A percentile compares a stretch with the other conserved stretches of the same genome.
phyloP scores from a whole-genome alignment of 1,140 invertebrate species.

The Goniozus legneri region DNA sequence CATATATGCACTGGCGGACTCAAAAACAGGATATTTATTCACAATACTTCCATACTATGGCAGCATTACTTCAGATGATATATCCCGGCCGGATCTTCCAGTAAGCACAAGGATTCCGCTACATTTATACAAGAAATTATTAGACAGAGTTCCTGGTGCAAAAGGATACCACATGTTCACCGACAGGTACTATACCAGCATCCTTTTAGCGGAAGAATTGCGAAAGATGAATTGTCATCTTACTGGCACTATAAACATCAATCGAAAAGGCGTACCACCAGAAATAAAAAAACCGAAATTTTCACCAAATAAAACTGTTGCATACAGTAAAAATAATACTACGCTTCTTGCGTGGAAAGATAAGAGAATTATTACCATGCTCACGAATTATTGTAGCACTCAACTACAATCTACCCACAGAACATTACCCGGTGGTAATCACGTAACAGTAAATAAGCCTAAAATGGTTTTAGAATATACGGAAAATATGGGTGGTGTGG shows the following conservation, averaged over 20 bases:
- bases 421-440: slow-evolving; percentile 6
- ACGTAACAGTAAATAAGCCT: slow-evolving; percentile 17
- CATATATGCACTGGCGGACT: slow-evolving; percentile 22
- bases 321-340: slow-evolving; percentile 16
- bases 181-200: slow-evolving; percentile 19
- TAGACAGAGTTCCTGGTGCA: slow-evolving; percentile 9
- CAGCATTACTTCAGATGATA: slow-evolving; percentile 3
- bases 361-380: slow-evolving; percentile 18
- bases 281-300: slow-evolving; percentile 18
- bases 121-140: slow-evolving; percentile 13
- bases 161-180: slow-evolving; percentile 8
- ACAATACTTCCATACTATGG: slow-evolving; percentile 11
- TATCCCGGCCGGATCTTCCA: slow-evolving; percentile 8
- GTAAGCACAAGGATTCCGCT: slow-evolving; percentile 15
- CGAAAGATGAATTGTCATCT: slow-evolving; percentile 18
- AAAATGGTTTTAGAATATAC: slow-evolving; percentile 26
- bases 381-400: slow-evolving; percentile 11
- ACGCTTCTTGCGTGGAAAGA: slow-evolving; percentile 20
- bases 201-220: slow-evolving; percentile 17
- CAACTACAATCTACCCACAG: neutral
- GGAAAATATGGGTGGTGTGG: slow-evolving; percentile 30
- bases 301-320: slow-evolving; percentile 11
- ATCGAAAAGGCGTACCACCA: slow-evolving; percentile 18
- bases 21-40: slow-evolving; percentile 15
- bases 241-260: slow-evolving; percentile 19